Conservation (phyloP, 92 coral and sea anemone species). For the Siderastrea radians region DNA sequence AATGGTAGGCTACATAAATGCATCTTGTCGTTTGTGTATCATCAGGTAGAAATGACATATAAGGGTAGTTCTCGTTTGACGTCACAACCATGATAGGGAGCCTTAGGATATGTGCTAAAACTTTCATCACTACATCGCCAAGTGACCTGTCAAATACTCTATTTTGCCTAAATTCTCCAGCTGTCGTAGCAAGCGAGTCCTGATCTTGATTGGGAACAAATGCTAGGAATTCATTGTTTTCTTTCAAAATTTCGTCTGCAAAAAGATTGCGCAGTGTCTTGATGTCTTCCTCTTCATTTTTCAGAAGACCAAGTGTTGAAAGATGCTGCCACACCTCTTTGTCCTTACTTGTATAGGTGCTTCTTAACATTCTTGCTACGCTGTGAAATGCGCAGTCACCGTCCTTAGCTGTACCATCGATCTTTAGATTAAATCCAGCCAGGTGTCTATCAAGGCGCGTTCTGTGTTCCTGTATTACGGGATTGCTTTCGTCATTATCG, state of each 20-base stretch:
- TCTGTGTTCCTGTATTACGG: not conserved
- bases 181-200: not conserved
- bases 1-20: not conserved
- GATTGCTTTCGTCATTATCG: not conserved
- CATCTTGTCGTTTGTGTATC: not conserved
- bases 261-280: slow-evolving; percentile 30
- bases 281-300: slow-evolving; percentile 15
- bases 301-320: slow-evolving; percentile 1
- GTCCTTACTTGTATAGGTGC: slow-evolving; percentile 7
- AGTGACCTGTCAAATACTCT: slow-evolving; percentile 39
- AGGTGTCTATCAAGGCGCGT: slow-evolving; percentile 20
- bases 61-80: not conserved
- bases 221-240: slow-evolving; percentile 15
- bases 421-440: slow-evolving; percentile 12
- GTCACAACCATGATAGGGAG: not conserved
- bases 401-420: slow-evolving; percentile 14
- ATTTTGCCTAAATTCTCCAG: slow-evolving; percentile 14
- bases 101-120: not conserved
- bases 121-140: slow-evolving; percentile 50
- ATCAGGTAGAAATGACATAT: not conserved
- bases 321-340: slow-evolving; percentile 6
- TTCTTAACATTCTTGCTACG: slow-evolving; percentile 3
- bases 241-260: slow-evolving; percentile 20
- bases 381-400: slow-evolving; percentile 53
- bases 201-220: slow-evolving; percentile 13